Base-by-base conservation (phyloP, 2,113 vertebrate species). In the Cololabis saira region DNA sequence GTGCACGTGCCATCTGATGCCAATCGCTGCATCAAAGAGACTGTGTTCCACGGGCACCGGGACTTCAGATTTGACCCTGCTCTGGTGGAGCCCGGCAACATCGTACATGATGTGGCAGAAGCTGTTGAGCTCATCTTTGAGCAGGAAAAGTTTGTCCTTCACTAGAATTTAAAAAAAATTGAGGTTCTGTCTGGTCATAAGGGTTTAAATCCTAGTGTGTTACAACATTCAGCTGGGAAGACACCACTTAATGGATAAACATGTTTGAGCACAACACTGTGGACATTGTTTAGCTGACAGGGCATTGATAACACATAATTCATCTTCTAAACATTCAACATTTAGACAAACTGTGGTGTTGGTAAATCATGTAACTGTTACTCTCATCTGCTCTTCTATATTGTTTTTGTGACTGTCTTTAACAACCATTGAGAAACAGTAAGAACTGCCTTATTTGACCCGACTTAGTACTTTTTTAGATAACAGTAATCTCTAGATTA, bases 51-150 rank as follows among this genome's bases (percentile, higher is more conserved):
- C 0, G 96, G 96, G 0, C 96, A 97, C 88, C 86, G 96, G 18
- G 96, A 97, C 85, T 96, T 97, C 74, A 70, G 84, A 1, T 95
- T 96, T 1, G 96, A 97, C 44, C 95, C 94, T 0, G 92, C 53
- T 0, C 84, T 97, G 27, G 90, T 96, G 49, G 92, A 95, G 45
- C 95, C 96, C 0, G 87, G 87, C 15, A 90, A 94, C 45, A 80
- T 96, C 0, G 95, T 95, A 42, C 80, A 92, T 33, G 94, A 97
- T 22, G 94, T 96, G 52, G 85, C 90, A 3, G 94, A 93, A 60
- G 96, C 95, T 1, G 95, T 97, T 0, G 92, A 97, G 22, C 81
- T 95, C 30, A 93, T 97, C 78, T 96, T 96, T 65, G 80, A 95
- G 68, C 89, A 93, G 83, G 96, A 97, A 80, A 94, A 92, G 56